Evolutionary conservation across 2,888 invertebrate species (phyloP).

Genomic region (Cepaea hortensis): DNA sequence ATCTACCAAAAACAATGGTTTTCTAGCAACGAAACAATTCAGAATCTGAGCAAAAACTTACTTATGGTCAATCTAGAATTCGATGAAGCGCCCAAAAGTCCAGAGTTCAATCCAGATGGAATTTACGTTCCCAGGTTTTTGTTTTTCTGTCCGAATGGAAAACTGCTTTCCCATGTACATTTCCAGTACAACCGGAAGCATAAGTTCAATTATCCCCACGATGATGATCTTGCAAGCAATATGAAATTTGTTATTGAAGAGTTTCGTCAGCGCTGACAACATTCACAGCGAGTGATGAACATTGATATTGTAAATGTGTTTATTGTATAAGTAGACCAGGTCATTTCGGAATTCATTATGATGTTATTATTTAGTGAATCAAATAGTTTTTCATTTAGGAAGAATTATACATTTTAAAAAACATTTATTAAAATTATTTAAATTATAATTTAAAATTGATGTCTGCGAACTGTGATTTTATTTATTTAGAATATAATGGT

Average conservation of each 20-base stretch:
- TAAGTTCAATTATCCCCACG: slow-evolving; percentile 29
- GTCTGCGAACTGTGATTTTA: not conserved
- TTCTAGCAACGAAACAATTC: slow-evolving; percentile 14
- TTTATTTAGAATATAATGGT: not conserved
- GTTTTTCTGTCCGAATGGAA: slow-evolving; percentile 38
- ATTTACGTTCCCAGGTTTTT: slow-evolving; percentile 39
- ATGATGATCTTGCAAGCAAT: slow-evolving; percentile 17
- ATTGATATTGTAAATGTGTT: too few relatives aligned
- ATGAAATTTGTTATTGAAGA: slow-evolving; percentile 31
- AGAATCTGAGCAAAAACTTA: slow-evolving; percentile 30
- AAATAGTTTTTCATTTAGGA: not conserved
- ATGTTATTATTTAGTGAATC: too few relatives aligned
- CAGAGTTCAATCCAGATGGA: slow-evolving; percentile 36
- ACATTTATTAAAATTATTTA: too few relatives aligned
- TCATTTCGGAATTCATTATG: too few relatives aligned
- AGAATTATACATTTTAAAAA: not conserved
- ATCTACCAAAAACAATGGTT: slow-evolving; percentile 23
- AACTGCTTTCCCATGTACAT: slow-evolving; percentile 5
- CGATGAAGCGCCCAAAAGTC: not conserved
- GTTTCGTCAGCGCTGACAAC: not conserved
- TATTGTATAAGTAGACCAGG: too few relatives aligned
- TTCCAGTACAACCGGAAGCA: slow-evolving; percentile 2
- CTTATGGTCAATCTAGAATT: slow-evolving; percentile 40
- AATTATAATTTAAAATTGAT: too few relatives aligned
- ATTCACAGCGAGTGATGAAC: too few relatives aligned